phyloP scores from a whole-genome alignment of 2,797 vertebrate genomes.

The Pitangus sulphuratus region DNA sequence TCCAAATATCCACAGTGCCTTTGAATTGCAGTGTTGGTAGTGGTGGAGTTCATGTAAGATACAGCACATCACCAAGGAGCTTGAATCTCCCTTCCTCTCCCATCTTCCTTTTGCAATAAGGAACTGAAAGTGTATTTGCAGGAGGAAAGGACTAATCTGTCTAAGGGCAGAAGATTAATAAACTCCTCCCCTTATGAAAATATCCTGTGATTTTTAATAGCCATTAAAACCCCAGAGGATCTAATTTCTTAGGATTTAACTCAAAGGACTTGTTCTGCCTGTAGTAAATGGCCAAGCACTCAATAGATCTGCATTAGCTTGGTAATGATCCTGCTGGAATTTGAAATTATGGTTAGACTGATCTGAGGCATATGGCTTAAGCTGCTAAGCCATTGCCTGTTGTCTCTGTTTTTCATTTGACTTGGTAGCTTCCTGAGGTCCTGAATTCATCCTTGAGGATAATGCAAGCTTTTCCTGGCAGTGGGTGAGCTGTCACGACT shows the following conservation, averaged over 20 bases:
- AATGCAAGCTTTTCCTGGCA: not conserved
- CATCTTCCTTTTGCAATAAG: not conserved
- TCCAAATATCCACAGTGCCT: not conserved
- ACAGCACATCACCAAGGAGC: not conserved
- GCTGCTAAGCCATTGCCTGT: not conserved
- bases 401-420: slow-evolving; percentile 46
- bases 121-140: not conserved
- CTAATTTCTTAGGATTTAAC: not conserved
- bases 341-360: slow-evolving; percentile 5
- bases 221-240: not conserved
- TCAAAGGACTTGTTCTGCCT: not conserved
- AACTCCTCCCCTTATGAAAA: not conserved
- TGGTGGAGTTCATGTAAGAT: not conserved
- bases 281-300: not conserved
- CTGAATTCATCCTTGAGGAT: slow-evolving; percentile 26
- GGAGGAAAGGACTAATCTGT: not conserved
- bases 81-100: not conserved
- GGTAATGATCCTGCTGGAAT: slow-evolving; percentile 7
- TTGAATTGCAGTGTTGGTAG: not conserved
- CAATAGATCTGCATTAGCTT: slow-evolving; percentile 22
- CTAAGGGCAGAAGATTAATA: not conserved
- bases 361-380: slow-evolving; percentile 16
- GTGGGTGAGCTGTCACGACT: not conserved
- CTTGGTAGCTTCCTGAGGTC: slow-evolving; percentile 33
- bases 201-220: not conserved